Conservation (phyloP, 2,888 invertebrate species). For the Pelosia muscerda region DNA sequence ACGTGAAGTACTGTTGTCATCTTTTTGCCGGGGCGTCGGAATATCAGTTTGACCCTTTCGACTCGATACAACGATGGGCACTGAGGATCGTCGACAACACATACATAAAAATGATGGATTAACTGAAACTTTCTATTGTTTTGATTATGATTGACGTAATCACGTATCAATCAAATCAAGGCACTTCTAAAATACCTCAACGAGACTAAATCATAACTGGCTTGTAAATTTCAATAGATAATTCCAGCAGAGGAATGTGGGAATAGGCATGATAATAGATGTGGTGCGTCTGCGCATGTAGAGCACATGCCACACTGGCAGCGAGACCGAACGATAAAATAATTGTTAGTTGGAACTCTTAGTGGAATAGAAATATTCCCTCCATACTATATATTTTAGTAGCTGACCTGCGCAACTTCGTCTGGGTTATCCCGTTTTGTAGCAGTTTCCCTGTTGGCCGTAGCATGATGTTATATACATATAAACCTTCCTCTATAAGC, state of each 20-base stretch:
- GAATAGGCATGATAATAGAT: conserved; percentile 39
- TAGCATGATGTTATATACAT: too few relatives aligned
- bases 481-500: too few relatives aligned
- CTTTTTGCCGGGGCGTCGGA: too few relatives aligned
- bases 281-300: conserved; percentile 33
- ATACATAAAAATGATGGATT: too few relatives aligned
- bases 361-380: not conserved
- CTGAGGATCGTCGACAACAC: too few relatives aligned
- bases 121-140: not conserved
- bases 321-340: not conserved
- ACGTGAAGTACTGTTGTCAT: too few relatives aligned
- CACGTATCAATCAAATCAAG: not conserved
- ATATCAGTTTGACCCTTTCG: too few relatives aligned
- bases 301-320: not conserved
- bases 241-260: conserved; percentile 26
- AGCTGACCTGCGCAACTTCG: too few relatives aligned
- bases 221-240: conserved; percentile 37
- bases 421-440: too few relatives aligned
- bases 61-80: too few relatives aligned
- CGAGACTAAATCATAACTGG: conserved; percentile 27
- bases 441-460: too few relatives aligned
- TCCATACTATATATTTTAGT: too few relatives aligned
- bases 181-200: conserved; percentile 10
- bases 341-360: not conserved
- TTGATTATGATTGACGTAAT: not conserved